Evolutionary conservation across 2,888 invertebrate species (phyloP), one percentile per base, ranked within the genome.

Genomic region (Horisme vitalbata): DNA sequence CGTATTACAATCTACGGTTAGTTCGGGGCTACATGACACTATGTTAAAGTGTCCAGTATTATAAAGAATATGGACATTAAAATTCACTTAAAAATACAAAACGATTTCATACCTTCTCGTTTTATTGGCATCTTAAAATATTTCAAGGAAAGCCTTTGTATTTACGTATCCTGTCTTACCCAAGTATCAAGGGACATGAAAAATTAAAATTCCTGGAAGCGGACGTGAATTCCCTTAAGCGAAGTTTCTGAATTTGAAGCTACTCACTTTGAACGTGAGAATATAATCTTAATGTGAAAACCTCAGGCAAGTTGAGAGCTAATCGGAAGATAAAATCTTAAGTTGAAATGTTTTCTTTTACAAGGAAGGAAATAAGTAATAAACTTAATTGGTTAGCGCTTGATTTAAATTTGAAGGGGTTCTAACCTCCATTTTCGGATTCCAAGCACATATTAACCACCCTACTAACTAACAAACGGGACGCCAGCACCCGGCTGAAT

Each of bases 231-330:
- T 20, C 26, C 26, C 32, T 30, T 23, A 4, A 32, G 45, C 27
- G 9, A 30, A 18, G 15, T 43, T 43, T 33, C 8, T 21, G 35
- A 35, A 15, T 15, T 26, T 34, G 13, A 26, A 28, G 28, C 13
- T 14, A 13, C 11, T 5, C 3, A 32, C 11, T 37, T 30, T 30
- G 12, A 28, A 34, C 30, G 41, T 38, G 27, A 41, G 41, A 36
- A 27, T 18, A 43, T 43, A 38, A 48, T 43, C 43, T 43, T 38
- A 37, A 37, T 31, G 30, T 9, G 38, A 43, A 23, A 37, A 38
- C 37, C 20, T 48, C 15, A 27, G 20, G 13, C 27, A 35, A 45
- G 39, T 46, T 46, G 10, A n/a, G n/a, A 24, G 23, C 20, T 35
- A 31, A 39, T 46, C 39, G 31, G 31, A 18, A 15, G 15, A 12